Evolutionary conservation across 2,888 invertebrate species (phyloP).

Genomic region (Leptopilina drosophilae): DNA sequence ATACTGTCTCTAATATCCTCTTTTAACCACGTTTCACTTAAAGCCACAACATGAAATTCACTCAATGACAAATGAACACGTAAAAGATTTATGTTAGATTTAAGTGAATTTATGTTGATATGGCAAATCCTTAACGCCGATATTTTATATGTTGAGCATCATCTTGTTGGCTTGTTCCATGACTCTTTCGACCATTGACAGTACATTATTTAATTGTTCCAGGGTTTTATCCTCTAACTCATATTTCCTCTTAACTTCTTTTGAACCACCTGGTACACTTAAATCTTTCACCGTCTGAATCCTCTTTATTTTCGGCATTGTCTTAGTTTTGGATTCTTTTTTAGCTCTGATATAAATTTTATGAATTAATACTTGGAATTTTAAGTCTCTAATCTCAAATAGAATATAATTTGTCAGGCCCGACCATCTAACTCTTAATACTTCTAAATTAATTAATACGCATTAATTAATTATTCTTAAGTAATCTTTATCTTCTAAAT

Average conservation of each 20-base stretch:
- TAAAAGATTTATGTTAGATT: too few species aligned
- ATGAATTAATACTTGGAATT: background rate
- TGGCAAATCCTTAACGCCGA: too few species aligned
- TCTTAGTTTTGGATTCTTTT: background rate
- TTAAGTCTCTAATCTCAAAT: background rate
- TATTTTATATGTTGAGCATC: too few species aligned
- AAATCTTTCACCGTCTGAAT: background rate
- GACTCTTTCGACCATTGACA: background rate
- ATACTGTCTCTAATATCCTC: too few species aligned
- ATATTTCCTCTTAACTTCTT: background rate
- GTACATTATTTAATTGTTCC: background rate
- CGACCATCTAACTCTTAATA: background rate
- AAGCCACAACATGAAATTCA: too few species aligned
- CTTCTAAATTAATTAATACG: background rate
- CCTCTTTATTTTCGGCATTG: background rate
- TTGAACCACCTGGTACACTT: too few species aligned
- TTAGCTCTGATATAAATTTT: background rate
- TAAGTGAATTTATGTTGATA: too few species aligned
- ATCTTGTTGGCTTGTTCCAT: background rate
- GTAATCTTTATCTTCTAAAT: background rate
- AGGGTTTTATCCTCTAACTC: background rate
- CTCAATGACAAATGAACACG: too few species aligned
- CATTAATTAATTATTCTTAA: conserved; percentile 3
- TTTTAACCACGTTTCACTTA: too few species aligned
- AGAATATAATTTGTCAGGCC: background rate